Conservation (phyloP, 2,888 invertebrate genomes). For the Clunio marinus region DNA sequence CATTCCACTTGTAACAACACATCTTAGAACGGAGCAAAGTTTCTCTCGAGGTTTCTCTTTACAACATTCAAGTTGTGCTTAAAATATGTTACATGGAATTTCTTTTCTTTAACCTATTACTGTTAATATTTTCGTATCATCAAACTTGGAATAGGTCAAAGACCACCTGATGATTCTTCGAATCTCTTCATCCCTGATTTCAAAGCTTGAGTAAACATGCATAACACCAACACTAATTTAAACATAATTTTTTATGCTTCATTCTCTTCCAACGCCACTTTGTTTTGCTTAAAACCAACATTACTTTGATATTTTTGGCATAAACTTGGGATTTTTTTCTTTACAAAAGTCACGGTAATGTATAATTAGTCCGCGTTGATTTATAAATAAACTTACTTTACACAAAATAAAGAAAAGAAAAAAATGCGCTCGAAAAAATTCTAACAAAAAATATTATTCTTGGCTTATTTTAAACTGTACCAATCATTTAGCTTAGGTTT, state of each 20-base stretch:
- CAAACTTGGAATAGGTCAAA: neutral
- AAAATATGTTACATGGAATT: neutral
- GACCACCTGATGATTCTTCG: too few relatives aligned
- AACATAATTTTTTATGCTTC: constrained; percentile 23
- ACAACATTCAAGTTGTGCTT: neutral
- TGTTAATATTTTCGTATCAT: neutral
- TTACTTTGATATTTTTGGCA: constrained; percentile 14
- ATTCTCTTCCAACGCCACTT: neutral
- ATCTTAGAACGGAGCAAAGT: neutral
- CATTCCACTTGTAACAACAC: constrained; percentile 13
- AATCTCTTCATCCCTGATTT: too few relatives aligned
- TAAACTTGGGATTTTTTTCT: constrained; percentile 1
- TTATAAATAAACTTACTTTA: constrained; percentile 9
- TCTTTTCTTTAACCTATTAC: neutral
- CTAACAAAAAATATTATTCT: too few relatives aligned
- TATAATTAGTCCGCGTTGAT: constrained; percentile 13
- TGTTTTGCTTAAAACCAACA: neutral
- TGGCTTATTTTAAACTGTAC: too few relatives aligned
- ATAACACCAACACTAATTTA: neutral
- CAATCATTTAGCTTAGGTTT: too few relatives aligned
- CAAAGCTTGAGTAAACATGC: too few relatives aligned
- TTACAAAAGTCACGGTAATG: neutral
- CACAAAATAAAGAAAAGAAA: too few relatives aligned
- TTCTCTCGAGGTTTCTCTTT: neutral
- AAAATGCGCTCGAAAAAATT: neutral